A percentile compares a stretch with the other conserved stretches of the same genome.
phyloP scores from a whole-genome alignment of 2,797 vertebrate genomes.

The Jordanella pulchra region DNA sequence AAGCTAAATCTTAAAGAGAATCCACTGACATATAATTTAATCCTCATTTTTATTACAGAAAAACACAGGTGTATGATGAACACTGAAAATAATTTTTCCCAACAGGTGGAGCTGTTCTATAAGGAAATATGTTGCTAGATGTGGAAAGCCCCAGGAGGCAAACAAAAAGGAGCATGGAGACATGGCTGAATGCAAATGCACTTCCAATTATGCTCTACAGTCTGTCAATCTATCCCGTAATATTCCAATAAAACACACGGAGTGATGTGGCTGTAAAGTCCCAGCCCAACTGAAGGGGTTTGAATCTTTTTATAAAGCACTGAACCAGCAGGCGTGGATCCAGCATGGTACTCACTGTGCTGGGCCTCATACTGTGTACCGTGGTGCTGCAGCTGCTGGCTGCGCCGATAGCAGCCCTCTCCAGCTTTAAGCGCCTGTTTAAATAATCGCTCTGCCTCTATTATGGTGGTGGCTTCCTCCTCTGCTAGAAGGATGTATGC shows the following conservation, averaged over 20 bases:
- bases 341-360: constrained; percentile 84
- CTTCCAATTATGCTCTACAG: background rate
- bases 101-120: background rate
- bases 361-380: constrained; percentile 95
- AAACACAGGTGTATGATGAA: too few species aligned
- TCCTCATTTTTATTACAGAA: too few species aligned
- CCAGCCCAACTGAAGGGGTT: background rate
- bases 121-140: background rate
- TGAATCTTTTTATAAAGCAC: background rate
- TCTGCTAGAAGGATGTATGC: constrained; percentile 97
- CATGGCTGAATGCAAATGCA: background rate
- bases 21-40: too few species aligned
- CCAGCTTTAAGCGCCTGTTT: constrained; percentile 95
- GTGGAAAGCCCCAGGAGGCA: background rate
- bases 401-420: constrained; percentile 91
- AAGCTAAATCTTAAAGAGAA: background rate
- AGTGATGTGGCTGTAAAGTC: background rate
- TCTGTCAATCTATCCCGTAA: background rate
- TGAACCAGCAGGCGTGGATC: background rate
- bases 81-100: too few species aligned
- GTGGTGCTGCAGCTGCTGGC: constrained; percentile 94
- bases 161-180: background rate
- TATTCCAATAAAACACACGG: background rate
- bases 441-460: constrained; percentile 95
- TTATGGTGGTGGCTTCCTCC: constrained; percentile 96